Base-by-base conservation (phyloP, 2,888 invertebrate species). In the Leptura quadrifasciata region DNA sequence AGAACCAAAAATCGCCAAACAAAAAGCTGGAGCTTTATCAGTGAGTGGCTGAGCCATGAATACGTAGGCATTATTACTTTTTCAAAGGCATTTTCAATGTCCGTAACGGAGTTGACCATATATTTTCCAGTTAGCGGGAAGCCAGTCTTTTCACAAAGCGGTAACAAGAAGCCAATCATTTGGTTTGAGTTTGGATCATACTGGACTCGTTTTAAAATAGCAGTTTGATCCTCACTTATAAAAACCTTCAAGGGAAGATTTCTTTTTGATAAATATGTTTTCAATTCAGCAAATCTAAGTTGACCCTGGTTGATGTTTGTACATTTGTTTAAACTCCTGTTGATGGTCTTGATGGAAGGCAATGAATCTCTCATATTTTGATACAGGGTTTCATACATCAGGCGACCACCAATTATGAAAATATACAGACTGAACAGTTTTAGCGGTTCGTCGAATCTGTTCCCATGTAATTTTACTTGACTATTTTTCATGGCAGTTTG, bases 1-100 rank as follows among this genome's bases (percentile, higher is more conserved):
- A 6, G 64, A 72, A 8, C 77, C 80, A 74, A 79, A 79, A 21
- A 81, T 65, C 12, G 64, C 35, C 15, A 80, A 67, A 58, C 73
- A 77, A 76, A 80, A 79, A 64, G 78, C 55, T 65, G 79, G 74
- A 21, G 69, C 58, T 27, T 61, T 58, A 27, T 78, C 78, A 27
- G 12, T 61, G 6, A 78, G 47, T 17, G 78, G 71, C 73, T 79
- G 77, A 9, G 79, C 81, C 76, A 79, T 78, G 61, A 70, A 57
- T 35, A 75, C 72, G 52, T 79, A 77, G 31, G 72, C 78, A 74
- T 78, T 47, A 27, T 60, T 67, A 15, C 61, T 64, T 71, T 75
- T 39, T 71, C 63, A 67, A 65, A 70, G 55, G 69, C 54, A 35
- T 65, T 61, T 72, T 77, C 60, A 35, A 79, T 77, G 35, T 77